Evolutionary conservation across 2,113 vertebrate genomes (phyloP).

Genomic region (Neolamprologus sp.): DNA sequence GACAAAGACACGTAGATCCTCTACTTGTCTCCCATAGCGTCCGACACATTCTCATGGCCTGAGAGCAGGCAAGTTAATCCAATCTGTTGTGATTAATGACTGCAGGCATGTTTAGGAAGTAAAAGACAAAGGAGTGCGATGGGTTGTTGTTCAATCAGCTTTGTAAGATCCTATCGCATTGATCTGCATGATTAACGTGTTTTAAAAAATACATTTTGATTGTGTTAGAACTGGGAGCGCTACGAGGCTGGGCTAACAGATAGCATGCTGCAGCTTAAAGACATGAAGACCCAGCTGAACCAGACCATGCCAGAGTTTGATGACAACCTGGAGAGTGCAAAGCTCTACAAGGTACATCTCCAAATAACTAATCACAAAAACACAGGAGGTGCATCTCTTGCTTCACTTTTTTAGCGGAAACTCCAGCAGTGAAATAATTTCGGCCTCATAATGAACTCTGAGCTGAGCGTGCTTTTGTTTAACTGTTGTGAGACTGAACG

Average conservation of each 20-base stretch:
- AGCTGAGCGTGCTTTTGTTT: neutral
- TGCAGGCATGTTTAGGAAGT: neutral
- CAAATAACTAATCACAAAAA: neutral
- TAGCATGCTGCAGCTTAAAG: conserved; percentile 60
- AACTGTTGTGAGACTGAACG: neutral
- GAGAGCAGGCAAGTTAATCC: conserved; percentile 12
- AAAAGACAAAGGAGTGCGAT: neutral
- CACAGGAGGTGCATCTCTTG: neutral
- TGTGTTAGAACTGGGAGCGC: conserved; percentile 79
- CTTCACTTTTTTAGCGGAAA: neutral
- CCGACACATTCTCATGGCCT: neutral
- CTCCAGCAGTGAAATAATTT: neutral
- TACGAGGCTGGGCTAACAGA: conserved; percentile 72
- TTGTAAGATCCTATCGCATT: neutral
- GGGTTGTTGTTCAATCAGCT: neutral
- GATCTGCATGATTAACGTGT: neutral
- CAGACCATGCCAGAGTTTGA: conserved; percentile 72
- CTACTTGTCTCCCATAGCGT: neutral
- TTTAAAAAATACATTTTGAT: neutral
- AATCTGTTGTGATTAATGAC: conserved; percentile 12
- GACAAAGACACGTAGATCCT: neutral
- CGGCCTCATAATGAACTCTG: neutral
- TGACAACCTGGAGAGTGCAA: conserved; percentile 70
- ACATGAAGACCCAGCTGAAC: conserved; percentile 70
- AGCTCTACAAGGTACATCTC: conserved; percentile 71